A percentile compares a stretch with the other conserved stretches of the same genome.
Conservation (phyloP, 2,113 vertebrate species). For the Archilochus colubris region DNA sequence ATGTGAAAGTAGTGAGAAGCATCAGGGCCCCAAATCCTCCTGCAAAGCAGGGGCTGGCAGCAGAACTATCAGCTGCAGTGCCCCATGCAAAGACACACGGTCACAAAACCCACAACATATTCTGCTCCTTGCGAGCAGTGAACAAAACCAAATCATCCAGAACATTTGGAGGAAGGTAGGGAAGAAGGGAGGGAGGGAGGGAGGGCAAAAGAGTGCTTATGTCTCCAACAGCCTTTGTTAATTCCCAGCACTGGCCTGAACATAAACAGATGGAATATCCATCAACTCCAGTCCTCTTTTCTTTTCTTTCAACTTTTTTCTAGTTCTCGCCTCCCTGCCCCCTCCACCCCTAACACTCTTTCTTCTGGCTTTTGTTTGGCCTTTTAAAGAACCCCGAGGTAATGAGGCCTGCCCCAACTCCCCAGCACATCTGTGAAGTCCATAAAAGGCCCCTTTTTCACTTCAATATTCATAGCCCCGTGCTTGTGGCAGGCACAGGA, state of each 20-base stretch:
- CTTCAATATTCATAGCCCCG: conserved; percentile 67
- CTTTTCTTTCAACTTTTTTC: conserved; percentile 62
- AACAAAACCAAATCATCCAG: conserved; percentile 9
- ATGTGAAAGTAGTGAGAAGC: not conserved
- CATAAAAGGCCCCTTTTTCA: conserved; percentile 55
- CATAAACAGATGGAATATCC: conserved; percentile 80
- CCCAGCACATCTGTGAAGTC: conserved; percentile 73
- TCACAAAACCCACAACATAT: not conserved
- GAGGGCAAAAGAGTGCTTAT: not conserved
- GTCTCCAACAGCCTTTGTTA: conserved; percentile 67
- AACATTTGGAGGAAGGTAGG: not conserved
- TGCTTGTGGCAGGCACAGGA: conserved; percentile 58
- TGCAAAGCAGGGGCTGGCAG: not conserved
- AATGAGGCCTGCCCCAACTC: conserved; percentile 67
- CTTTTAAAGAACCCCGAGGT: conserved; percentile 70
- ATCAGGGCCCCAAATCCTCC: not conserved
- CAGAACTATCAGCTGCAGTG: not conserved
- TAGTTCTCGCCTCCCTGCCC: conserved; percentile 49
- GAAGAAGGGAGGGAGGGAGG: not conserved
- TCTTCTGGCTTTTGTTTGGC: conserved; percentile 63
- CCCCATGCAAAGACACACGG: not conserved
- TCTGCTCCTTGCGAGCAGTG: not conserved
- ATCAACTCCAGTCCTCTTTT: conserved; percentile 65
- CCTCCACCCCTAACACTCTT: conserved; percentile 18
- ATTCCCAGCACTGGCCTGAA: conserved; percentile 56